Base-by-base conservation (phyloP, 2,797 vertebrate genomes). In the Pipistrellus kuhlii region DNA sequence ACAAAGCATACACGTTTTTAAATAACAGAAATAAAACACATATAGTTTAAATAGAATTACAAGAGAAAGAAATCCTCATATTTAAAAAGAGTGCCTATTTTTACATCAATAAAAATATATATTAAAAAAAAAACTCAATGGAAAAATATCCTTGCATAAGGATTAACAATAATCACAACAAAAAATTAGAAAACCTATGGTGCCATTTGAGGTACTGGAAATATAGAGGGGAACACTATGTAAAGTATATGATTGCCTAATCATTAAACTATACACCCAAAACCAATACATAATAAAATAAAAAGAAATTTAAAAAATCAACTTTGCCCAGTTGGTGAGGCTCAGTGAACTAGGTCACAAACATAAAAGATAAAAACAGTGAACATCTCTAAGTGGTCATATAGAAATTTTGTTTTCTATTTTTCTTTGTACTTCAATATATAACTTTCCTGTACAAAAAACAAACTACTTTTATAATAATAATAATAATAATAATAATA, bases 1-100 rank as follows among this genome's bases (percentile, higher is more conserved):
- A 97, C 32, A 98, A 97, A 95, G 96, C 93, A 96, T 59, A 96
- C 66, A 71, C 94, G 72, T 95, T 88, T 94, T 96, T 91, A 89
- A n/a, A 30, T 20, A 95, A 96, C 84, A 94, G 11, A 94, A 89
- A 94, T 53, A 88, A 95, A 95, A 88, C 25, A 81, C 25, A 71
- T 51, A 85, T 30, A 78, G 30, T 64, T 93, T 88, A 95, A 93
- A 21, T 20, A 93, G 38, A 96, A 91, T 11, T 85, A 57, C 12
- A 89, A 94, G 71, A 92, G 95, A 88, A 89, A 81, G 8, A 94
- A 91, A 88, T 81, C 13, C 32, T 80, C 44, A 55, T 46, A 57
- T 69, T 44, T 55, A 85, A 69, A 84, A 90, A 71, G 48, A 51
- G 53, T 12, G 11, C 32, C 32, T 7, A 41, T 76, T 72, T 57